A percentile compares a stretch with the other conserved stretches of the same genome.
Evolutionary conservation across 1,140 invertebrate genomes (phyloP).

Genomic region (Drosophila orosa): DNA sequence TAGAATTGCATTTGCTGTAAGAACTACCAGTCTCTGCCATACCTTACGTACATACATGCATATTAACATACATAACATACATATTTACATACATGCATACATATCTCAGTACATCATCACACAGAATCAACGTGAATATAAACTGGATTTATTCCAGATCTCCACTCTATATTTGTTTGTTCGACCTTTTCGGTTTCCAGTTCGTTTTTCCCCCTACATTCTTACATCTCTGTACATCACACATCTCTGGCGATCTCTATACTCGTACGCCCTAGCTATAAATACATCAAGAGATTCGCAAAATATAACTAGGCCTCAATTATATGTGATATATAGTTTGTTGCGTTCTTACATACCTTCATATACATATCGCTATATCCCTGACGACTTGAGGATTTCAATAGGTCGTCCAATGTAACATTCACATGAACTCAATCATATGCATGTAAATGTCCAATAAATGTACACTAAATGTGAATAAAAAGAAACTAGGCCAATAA

Average conservation of each 20-base stretch:
- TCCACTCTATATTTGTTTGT: constrained; percentile 14
- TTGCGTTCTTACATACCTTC: constrained; percentile 8
- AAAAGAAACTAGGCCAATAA: neutral
- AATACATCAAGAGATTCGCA: constrained; percentile 21
- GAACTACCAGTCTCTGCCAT: constrained; percentile 25
- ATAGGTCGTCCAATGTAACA: constrained; percentile 4
- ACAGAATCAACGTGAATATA: constrained; percentile 15
- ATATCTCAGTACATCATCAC: constrained; percentile 33
- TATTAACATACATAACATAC: constrained; percentile 22
- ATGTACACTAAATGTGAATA: constrained; percentile 31
- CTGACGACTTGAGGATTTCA: constrained; percentile 1
- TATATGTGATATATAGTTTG: constrained; percentile 1
- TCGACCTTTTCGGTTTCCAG: constrained; percentile 1
- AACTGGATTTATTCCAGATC: constrained; percentile 7
- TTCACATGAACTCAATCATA: constrained; percentile 20
- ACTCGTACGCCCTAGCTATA: constrained; percentile 14
- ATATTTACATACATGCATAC: constrained; percentile 40
- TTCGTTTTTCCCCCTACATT: constrained; percentile 4
- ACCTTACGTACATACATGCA: constrained; percentile 17
- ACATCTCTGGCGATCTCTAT: constrained; percentile 20
- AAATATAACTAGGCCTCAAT: constrained; percentile 13
- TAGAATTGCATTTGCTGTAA: constrained; percentile 38
- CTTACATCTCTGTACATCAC: constrained; percentile 28
- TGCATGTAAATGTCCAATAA: constrained; percentile 43
- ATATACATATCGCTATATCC: constrained; percentile 1